phyloP scores from a whole-genome alignment of 1,140 invertebrate genomes.

The Papilio aristodemus region DNA sequence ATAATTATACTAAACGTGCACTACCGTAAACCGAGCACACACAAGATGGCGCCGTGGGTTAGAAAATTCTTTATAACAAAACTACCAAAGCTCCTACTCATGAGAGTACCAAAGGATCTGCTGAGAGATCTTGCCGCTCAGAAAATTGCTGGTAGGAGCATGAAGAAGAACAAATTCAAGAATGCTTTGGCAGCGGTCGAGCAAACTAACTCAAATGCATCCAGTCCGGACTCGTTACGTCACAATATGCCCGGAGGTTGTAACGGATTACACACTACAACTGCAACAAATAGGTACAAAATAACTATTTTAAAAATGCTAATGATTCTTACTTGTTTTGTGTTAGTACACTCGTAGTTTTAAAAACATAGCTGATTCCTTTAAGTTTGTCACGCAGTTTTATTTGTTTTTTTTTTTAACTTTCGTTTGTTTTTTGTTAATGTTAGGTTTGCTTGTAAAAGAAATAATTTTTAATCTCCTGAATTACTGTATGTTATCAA shows the following conservation, averaged over 20 bases:
- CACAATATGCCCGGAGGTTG: constrained; percentile 85
- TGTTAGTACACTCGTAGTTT: no score
- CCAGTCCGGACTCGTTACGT: constrained; percentile 87
- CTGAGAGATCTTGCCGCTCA: constrained; percentile 88
- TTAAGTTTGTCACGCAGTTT: no score
- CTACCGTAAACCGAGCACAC: constrained; percentile 98
- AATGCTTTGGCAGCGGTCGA: constrained; percentile 84
- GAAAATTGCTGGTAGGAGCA: constrained; percentile 83
- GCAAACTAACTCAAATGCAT: constrained; percentile 85
- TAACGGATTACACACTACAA: constrained; percentile 88
- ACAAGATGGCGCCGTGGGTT: constrained; percentile 97
- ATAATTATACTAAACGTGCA: constrained; percentile 99
- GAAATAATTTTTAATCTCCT: no score
- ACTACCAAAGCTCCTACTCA: constrained; percentile 90
- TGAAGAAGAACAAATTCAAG: constrained; percentile 85
- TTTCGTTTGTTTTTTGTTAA: no score
- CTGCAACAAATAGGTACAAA: constrained; percentile 86
- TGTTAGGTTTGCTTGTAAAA: no score
- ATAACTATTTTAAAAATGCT: constrained; percentile 34
- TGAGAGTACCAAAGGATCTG: constrained; percentile 92
- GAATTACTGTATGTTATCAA: no score
- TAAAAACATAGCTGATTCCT: no score
- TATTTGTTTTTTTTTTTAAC: no score
- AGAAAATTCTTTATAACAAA: constrained; percentile 92
- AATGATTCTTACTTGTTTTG: no score